Conservation (phyloP, 2,888 invertebrate genomes). For the Phalera bucephala region DNA sequence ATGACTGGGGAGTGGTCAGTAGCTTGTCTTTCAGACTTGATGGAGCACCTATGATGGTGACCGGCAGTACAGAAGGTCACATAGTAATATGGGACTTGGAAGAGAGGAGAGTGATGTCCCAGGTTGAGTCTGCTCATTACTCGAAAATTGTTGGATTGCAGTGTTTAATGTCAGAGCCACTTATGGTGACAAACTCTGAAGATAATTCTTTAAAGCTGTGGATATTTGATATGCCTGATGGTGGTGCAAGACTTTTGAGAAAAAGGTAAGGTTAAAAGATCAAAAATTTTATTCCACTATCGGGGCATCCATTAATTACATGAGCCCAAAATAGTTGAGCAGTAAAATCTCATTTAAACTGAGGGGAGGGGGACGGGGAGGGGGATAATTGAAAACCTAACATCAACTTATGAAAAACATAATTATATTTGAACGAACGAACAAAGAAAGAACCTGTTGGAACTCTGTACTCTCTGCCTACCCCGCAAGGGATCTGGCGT, state of each 20-base stretch:
- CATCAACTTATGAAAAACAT: too few species aligned
- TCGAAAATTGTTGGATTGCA: constrained; percentile 89
- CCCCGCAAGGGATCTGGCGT: too few species aligned
- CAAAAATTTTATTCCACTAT: not conserved
- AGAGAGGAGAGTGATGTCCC: constrained; percentile 89
- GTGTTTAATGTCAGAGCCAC: constrained; percentile 94
- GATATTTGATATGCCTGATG: constrained; percentile 96
- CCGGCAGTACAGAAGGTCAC: constrained; percentile 91
- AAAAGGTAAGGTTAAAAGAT: constrained; percentile 75
- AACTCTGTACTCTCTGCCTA: too few species aligned
- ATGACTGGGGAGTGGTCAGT: constrained; percentile 96
- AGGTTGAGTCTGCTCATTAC: constrained; percentile 91
- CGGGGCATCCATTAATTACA: too few species aligned
- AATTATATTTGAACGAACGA: too few species aligned
- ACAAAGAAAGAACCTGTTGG: too few species aligned
- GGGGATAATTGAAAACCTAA: too few species aligned
- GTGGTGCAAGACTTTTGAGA: constrained; percentile 91
- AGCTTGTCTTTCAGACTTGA: constrained; percentile 94
- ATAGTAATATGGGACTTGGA: constrained; percentile 97
- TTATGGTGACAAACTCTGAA: constrained; percentile 95
- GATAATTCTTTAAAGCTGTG: constrained; percentile 96
- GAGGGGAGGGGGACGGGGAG: too few species aligned
- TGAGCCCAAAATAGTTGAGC: too few species aligned
- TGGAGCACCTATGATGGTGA: constrained; percentile 92
- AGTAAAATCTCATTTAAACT: too few species aligned